Evolutionary conservation across 30 jellyfish, hydroid and myxozoan species (phyloP), one percentile per base, ranked within the genome.

Genomic region (Pseudorhiza aurosa): DNA sequence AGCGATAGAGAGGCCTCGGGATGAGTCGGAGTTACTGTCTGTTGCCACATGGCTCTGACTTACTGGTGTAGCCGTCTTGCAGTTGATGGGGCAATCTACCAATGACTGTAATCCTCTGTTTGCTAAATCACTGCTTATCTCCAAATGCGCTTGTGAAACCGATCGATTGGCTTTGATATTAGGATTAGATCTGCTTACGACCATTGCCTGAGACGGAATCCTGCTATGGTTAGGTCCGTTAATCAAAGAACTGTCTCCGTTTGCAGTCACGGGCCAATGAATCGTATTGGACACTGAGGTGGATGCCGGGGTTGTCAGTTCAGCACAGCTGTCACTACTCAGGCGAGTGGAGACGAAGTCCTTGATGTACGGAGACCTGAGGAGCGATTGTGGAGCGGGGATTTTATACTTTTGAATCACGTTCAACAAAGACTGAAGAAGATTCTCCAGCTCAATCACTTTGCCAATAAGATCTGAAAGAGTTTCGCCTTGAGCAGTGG

Each of bases 371-470:
- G 45, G 39, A 55, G 91, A 80, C 6, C 39, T 49, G 14, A 65
- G 32, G 0, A 72, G 43, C 15, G 63, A 53, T 59, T 77, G 42
- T 35, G 88, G 95, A 32, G 68, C 59, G 8, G 95, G 95, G 12
- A 84, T 60, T 60, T 84, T 84, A 68, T 72, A 28, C 39, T 58
- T 84, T 29, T 31, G 51, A 24, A 84, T 46, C 35, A 73, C 68
- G 27, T 60, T 67, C 26, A 84, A 27, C 8, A 84, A 77, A 1
- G 65, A 45, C 47, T 62, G 63, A 30, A 84, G 88, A 4, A 84
- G 74, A 42, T 84, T 84, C 44, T 84, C 95, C 49, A 84, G 58
- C 37, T 84, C 95, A 27, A 87, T 81, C 0, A 84, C 37, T 58
- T 84, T 71, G 24, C 45, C 40, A 8, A 84, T 88, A 25, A 84